Evolutionary conservation across 2,797 vertebrate species (phyloP), one percentile per base, ranked within the genome.

Genomic region (Karalla daura): DNA sequence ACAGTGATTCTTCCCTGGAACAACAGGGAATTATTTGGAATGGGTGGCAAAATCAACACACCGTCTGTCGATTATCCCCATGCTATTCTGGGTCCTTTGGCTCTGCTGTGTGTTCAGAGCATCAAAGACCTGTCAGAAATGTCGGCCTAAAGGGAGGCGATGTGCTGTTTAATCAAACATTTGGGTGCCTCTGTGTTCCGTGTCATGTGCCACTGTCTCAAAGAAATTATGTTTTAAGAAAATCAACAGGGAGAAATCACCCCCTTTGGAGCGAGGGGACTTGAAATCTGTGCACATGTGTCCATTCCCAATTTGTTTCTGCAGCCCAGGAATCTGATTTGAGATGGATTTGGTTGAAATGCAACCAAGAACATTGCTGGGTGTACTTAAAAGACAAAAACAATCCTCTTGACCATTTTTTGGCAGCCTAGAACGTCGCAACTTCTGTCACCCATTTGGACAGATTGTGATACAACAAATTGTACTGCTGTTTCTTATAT

Each of bases 21-120:
- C 84, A 84, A 85, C 79, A 76, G 77, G 71, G 82, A 89, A 82
- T 83, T 88, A 86, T 90, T 87, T 87, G 78, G 84, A 75, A 85
- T 83, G 74, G 68, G 80, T 76, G 75, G 63, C 70, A 83, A 89
- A 88, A 85, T 73, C 84, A 87, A 91, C 88, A 85, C 71, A 67
- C 70, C 64, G 84, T 86, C 83, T 91, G 83, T 87, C 72, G 76
- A 84, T 88, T 84, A 79, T 88, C 72, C 85, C 81, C 80, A 73
- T 75, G 79, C 83, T 83, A 81, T 84, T 85, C 80, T 64, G 69
- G 86, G 80, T 87, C 78, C 72, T 85, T 81, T 86, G 85, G 86
- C 74, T 86, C 63, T 15, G 49, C 67, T 78, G 71, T 63, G 70
- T 70, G 73, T 82, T 89, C 65, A 66, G 36, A 82, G 83, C 79